Base-by-base conservation (phyloP, 2,888 invertebrate genomes). In the Dromius quadrimaculatus region DNA sequence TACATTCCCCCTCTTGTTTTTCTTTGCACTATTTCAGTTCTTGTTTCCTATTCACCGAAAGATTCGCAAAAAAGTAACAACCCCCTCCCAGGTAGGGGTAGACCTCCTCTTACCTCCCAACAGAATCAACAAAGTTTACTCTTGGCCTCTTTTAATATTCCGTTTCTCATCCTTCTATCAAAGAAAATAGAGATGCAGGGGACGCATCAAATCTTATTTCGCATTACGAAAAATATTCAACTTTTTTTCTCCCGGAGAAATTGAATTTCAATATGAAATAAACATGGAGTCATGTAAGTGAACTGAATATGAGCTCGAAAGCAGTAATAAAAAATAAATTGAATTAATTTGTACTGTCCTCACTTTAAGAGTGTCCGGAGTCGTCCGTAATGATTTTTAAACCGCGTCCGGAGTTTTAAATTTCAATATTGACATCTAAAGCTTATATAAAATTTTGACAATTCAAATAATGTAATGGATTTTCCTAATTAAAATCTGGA, bases 1-100 rank as follows among this genome's bases (percentile, higher is more conserved):
- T 81, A 77, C 78, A 77, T 78, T 74, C 75, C 74, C 73, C 73
- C 73, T 74, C 78, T 80, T 80, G 79, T 80, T 81, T 80, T 79
- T 80, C 79, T 79, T 79, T 78, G 78, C 78, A 79, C 79, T 79
- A 79, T 79, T 79, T 77, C 76, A 73, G 73, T 71, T 77, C 77
- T 78, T 79, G 78, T 78, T 77, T 73, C 75, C 75, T 75, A 54
- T 38, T 66, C 43, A 63, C 57, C 57, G 57, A 23, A 63, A 63
- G 63, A 63, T 63, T 63, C 63, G 43, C 63, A 63, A 63, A 63
- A 63, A n/a, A n/a, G n/a, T n/a, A n/a, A n/a, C n/a, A n/a, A 63
- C 43, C 19, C 57, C 32, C 57, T 75, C 75, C n/a, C n/a, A n/a
- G n/a, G n/a, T n/a, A n/a, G n/a, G n/a, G n/a, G n/a, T n/a, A n/a